Conservation (phyloP, 2,113 vertebrate species). For the Corapipo altera region DNA sequence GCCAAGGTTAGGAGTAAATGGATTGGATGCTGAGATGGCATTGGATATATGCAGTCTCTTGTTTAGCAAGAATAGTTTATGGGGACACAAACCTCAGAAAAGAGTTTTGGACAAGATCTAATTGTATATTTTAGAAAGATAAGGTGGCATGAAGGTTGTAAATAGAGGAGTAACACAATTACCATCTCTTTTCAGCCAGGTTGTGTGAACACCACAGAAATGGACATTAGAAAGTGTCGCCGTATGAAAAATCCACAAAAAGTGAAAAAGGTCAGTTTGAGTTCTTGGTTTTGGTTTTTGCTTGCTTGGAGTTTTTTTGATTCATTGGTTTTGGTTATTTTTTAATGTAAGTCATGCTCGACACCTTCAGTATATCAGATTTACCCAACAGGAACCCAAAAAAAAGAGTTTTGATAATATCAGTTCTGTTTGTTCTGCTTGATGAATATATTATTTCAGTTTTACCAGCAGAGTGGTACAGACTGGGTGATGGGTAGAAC, state of each 20-base stretch:
- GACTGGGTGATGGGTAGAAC: background rate
- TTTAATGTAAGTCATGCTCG: background rate
- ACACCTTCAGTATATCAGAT: background rate
- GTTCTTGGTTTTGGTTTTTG: background rate
- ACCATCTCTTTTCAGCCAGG: slow-evolving; percentile 81
- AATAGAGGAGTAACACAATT: background rate
- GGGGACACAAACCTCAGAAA: background rate
- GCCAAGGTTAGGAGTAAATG: background rate
- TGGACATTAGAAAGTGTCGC: slow-evolving; percentile 97
- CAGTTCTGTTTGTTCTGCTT: background rate
- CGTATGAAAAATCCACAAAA: slow-evolving; percentile 94
- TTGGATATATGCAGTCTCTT: background rate
- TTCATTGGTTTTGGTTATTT: background rate
- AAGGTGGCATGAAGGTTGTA: background rate
- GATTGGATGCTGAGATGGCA: background rate
- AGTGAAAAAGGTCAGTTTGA: slow-evolving; percentile 87
- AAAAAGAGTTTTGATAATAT: background rate
- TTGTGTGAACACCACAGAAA: slow-evolving; percentile 97
- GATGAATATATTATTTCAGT: background rate
- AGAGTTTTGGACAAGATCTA: background rate
- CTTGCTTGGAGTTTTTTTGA: background rate
- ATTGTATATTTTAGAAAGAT: background rate
- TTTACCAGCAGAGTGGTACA: background rate
- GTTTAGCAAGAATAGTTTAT: background rate
- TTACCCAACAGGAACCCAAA: background rate